A percentile compares a stretch with the other conserved stretches of the same genome.
phyloP scores from a whole-genome alignment of 2,113 vertebrate genomes.

The Microtus oregoni region DNA sequence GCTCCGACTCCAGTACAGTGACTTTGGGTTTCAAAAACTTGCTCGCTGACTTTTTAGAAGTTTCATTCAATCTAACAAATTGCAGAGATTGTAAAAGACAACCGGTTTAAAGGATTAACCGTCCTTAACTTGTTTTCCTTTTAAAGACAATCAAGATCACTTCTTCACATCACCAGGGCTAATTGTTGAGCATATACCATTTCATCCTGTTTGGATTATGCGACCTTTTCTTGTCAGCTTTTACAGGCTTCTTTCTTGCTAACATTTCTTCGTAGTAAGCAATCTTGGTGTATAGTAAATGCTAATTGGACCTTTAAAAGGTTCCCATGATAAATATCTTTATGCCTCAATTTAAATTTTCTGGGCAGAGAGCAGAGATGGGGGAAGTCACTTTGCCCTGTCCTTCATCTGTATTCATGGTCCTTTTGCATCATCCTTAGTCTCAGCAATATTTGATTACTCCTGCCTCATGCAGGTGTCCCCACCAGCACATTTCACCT shows the following conservation, averaged over 20 bases:
- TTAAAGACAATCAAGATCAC: conserved; percentile 50
- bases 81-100: conserved; percentile 60
- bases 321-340: conserved; percentile 70
- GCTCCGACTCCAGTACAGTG: conserved; percentile 28
- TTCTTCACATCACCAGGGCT: background rate
- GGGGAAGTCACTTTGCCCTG: conserved; percentile 52
- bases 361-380: conserved; percentile 15
- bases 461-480: background rate
- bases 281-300: conserved; percentile 64
- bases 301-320: conserved; percentile 73
- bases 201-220: conserved; percentile 69
- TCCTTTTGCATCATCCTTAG: background rate
- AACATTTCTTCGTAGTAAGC: conserved; percentile 68
- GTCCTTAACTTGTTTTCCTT: conserved; percentile 59
- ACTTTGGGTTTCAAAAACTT: conserved; percentile 31
- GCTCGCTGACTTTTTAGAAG: conserved; percentile 52
- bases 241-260: conserved; percentile 57
- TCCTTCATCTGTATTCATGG: background rate
- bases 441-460: background rate
- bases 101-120: conserved; percentile 66
- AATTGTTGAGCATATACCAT: conserved; percentile 45
- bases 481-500: background rate
- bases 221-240: conserved; percentile 69
- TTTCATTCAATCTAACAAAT: conserved; percentile 29
- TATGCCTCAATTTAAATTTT: conserved; percentile 61